phyloP scores from a whole-genome alignment of 2,113 vertebrate species.

The Cyprinodon brontotheroides region DNA sequence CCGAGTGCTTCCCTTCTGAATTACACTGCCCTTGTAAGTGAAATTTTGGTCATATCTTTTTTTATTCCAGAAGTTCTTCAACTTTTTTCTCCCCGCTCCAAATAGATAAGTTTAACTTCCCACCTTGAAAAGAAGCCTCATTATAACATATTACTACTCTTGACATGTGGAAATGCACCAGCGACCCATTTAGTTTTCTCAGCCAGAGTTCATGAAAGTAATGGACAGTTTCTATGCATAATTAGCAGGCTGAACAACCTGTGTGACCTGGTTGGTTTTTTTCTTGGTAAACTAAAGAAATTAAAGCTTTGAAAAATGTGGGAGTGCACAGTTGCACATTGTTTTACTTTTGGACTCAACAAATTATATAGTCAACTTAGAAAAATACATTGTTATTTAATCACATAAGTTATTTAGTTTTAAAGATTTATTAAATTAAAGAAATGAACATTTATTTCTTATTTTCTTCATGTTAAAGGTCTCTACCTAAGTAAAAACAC shows the following conservation, averaged over 20 bases:
- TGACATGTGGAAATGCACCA: conserved; percentile 48
- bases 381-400: neutral
- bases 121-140: conserved; percentile 34
- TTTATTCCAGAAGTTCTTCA: neutral
- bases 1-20: neutral
- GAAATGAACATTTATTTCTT: neutral
- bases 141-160: conserved; percentile 58
- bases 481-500: neutral
- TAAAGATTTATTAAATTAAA: neutral
- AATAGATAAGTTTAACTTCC: neutral
- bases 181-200: conserved; percentile 38
- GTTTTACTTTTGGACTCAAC: neutral
- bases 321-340: neutral
- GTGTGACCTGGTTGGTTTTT: conserved; percentile 4
- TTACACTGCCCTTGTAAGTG: neutral
- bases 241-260: conserved; percentile 41
- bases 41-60: neutral
- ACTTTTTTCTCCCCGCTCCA: neutral
- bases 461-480: neutral
- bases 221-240: conserved; percentile 40
- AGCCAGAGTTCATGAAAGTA: conserved; percentile 43
- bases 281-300: neutral
- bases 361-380: neutral
- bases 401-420: neutral
- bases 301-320: neutral